These are phyloP conservation scores for Pelodytes ibericus DNA, from an alignment of 2,797 vertebrate species.

Conservation along the genomic window DNA sequence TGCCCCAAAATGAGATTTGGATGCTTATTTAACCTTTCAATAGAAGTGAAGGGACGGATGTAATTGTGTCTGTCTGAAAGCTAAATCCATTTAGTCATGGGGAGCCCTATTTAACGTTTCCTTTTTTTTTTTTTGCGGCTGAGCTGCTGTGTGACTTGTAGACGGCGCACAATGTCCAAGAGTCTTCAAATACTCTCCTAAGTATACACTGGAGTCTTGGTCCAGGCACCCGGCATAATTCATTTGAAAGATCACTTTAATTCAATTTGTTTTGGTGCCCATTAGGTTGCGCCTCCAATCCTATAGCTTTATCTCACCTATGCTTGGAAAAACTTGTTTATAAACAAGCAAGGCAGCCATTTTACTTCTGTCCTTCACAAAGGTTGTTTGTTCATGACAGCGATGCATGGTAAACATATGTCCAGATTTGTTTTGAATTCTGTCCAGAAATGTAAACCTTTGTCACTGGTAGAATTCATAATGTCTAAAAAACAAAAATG, in stretches of 20 bases:
- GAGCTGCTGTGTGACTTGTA: conserved; percentile 61
- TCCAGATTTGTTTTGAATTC: no score
- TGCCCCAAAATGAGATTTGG: conserved; percentile 74
- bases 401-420: no score
- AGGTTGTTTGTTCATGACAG: neutral
- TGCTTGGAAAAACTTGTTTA: neutral
- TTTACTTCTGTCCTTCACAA: neutral
- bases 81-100: conserved; percentile 85
- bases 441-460: no score
- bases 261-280: conserved; percentile 13
- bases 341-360: neutral
- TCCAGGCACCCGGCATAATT: conserved; percentile 6
- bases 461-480: no score
- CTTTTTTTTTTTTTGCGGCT: conserved; percentile 55
- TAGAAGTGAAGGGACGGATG: conserved; percentile 70
- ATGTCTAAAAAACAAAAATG: no score
- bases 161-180: conserved; percentile 60
- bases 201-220: conserved; percentile 21
- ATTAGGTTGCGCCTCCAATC: neutral
- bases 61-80: conserved; percentile 77
- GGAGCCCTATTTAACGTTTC: conserved; percentile 69
- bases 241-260: neutral
- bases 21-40: conserved; percentile 78
- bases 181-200: conserved; percentile 27
- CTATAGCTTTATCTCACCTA: no score